A percentile compares a stretch with the other conserved stretches of the same genome.
These are phyloP conservation scores for Eciton burchellii DNA, from an alignment of 1,140 invertebrate species.

Conservation along the genomic window DNA sequence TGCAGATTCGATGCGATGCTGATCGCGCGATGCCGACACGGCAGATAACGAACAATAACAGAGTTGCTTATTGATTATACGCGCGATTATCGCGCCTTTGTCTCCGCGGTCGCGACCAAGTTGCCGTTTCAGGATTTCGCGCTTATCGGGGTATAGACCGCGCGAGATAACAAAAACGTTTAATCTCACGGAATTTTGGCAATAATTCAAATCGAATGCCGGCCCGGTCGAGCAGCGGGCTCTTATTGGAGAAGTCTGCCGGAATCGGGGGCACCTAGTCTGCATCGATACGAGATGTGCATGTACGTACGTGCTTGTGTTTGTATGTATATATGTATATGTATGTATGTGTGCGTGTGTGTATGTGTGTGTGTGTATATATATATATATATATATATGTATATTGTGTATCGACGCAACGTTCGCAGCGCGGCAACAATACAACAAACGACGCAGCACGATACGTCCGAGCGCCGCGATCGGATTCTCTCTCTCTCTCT, in stretches of 20 bases:
- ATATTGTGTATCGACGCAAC: slow-evolving; percentile 12
- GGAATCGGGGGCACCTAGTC: slow-evolving; percentile 47
- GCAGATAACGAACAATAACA: no score
- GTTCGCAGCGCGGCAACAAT: slow-evolving; percentile 29
- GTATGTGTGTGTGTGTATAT: not conserved
- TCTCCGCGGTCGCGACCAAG: no score
- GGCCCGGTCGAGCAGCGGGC: not conserved
- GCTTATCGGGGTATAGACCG: not conserved
- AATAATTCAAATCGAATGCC: slow-evolving; percentile 20
- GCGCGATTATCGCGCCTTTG: no score
- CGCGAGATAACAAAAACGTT: not conserved
- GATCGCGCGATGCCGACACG: no score
- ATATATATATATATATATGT: no score
- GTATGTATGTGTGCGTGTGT: not conserved
- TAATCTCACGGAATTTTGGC: not conserved
- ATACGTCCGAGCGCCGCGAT: slow-evolving; percentile 8
- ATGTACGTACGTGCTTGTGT: not conserved
- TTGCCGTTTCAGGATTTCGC: no score
- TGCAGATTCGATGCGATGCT: slow-evolving; percentile 11
- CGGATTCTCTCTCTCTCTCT: no score
- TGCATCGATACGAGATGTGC: slow-evolving; percentile 36
- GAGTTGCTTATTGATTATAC: no score
- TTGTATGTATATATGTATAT: slow-evolving; percentile 4
- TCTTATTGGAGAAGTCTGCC: slow-evolving; percentile 16
- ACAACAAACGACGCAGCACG: slow-evolving; percentile 14